A percentile compares a stretch with the other conserved stretches of the same genome.
These are phyloP conservation scores for Psammodynastes pulverulentus DNA, from an alignment of 2,113 vertebrate species.

Conservation along the genomic window DNA sequence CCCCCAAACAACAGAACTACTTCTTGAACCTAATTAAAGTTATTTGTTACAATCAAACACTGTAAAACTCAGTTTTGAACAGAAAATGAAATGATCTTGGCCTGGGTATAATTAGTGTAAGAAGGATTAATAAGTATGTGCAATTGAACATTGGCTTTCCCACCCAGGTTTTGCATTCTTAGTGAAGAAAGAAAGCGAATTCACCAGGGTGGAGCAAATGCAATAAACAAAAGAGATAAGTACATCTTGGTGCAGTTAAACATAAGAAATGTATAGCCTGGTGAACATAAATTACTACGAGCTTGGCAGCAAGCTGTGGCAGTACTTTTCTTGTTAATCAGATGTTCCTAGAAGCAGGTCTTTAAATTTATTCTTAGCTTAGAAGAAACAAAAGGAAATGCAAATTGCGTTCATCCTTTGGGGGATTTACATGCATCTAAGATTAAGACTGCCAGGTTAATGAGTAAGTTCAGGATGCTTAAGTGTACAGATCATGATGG, in stretches of 20 bases:
- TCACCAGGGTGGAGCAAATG: conserved; percentile 20
- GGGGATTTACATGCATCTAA: background rate
- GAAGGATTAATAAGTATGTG: conserved; percentile 37
- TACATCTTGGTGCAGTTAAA: conserved; percentile 10
- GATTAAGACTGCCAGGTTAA: background rate
- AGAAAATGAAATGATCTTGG: conserved; percentile 50
- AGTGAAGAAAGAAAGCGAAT: conserved; percentile 29
- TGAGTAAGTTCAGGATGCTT: background rate
- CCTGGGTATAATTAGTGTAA: conserved; percentile 44
- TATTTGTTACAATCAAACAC: conserved; percentile 48
- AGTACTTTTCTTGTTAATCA: conserved; percentile 2
- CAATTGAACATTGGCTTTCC: conserved; percentile 24
- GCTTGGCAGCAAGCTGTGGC: conserved; percentile 7
- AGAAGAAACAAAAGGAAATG: conserved; percentile 15
- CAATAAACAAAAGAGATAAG: conserved; percentile 28
- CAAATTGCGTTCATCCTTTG: background rate
- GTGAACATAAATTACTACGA: background rate
- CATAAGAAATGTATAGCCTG: background rate
- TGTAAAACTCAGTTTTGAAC: conserved; percentile 40
- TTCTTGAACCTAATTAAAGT: conserved; percentile 54
- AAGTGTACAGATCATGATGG: background rate
- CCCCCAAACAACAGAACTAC: conserved; percentile 33
- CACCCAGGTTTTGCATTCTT: conserved; percentile 35
- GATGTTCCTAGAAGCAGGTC: conserved; percentile 23
- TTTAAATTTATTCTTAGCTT: conserved; percentile 29